Percentiles rank a stretch among this genome's conserved stretches.
phyloP scores from a whole-genome alignment of 2,113 vertebrate species.

The Sakesphorus luctuosus region DNA sequence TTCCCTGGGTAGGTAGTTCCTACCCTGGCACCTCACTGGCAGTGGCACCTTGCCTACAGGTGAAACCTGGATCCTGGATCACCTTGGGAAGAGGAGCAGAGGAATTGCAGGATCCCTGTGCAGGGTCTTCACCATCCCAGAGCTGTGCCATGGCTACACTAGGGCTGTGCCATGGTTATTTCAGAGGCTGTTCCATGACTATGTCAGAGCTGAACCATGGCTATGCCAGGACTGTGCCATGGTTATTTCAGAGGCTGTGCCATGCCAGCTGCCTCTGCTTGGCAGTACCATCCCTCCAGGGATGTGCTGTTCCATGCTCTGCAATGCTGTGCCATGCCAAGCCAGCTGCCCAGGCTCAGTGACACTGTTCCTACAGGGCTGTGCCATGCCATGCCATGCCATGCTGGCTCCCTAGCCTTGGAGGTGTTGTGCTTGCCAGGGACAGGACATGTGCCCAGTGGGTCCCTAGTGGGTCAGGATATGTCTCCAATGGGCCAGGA shows the following conservation, averaged over 20 bases:
- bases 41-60: accelerated
- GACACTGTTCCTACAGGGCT: neutral
- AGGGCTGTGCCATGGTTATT: accelerated
- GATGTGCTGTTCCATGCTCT: no score
- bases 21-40: neutral
- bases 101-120: neutral
- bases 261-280: neutral
- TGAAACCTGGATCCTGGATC: neutral
- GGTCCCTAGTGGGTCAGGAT: neutral
- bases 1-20: no score
- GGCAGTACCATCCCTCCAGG: neutral
- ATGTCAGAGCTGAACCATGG: accelerated
- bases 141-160: neutral
- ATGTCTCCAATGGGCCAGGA: neutral
- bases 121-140: neutral
- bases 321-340: neutral
- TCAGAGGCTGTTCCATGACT: neutral
- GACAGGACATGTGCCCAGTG: neutral
- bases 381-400: neutral
- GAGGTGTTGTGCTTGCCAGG: neutral
- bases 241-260: neutral
- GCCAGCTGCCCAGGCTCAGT: neutral
- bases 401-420: neutral
- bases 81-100: neutral
- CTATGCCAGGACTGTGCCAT: accelerated